Base-by-base conservation (phyloP, 2,113 vertebrate species). In the Mellivora capensis region DNA sequence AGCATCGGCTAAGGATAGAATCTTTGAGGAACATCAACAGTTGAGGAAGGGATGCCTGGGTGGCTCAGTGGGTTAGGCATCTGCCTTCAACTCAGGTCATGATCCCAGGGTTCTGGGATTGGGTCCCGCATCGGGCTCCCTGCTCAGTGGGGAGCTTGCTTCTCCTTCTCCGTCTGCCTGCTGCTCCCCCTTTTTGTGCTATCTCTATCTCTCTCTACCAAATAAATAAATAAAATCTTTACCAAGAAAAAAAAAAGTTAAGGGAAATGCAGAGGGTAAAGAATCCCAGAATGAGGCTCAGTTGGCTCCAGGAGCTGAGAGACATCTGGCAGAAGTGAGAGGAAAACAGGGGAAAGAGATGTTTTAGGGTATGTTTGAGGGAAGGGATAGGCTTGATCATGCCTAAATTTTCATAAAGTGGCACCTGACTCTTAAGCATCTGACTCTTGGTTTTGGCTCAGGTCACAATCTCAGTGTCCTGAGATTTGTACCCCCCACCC, bases 101-200 rank as follows among this genome's bases (percentile, higher is more conserved):
- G 62, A 31, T 64, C 29, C 12, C 62, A 64, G 29, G 2, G 29
- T 31, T 29, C 62, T 64, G 61, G 29, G 61, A 31, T 31, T 0
- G 5, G 14, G 29, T 6, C 13, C 12, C 2, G 0, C 29, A 64
- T 31, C 5, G 1, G 12, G 61, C 4, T 64, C 29, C 61, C 29
- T 64, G 62, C 62, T 64, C 62, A 64, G 12, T 14, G 6, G 62
- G 29, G 62, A 31, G 2, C 29, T 14, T 31, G 29, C 62, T 64
- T 31, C 62, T 64, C 61, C 12, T 6, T 31, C 61, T 31, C 62
- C 29, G 6, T 64, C 29, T 62, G 61, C 27, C 61, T 31, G 61
- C 61, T 2, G 4, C 27, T 62, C 61, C 61, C 61, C 27, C 61
- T 29, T 12, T 27, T 62, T 62, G 27, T 62, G 27, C 61, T 27